A percentile compares a stretch with the other conserved stretches of the same genome.
phyloP scores from a whole-genome alignment of 1,140 invertebrate species.

The Neotoxoptera formosana region DNA sequence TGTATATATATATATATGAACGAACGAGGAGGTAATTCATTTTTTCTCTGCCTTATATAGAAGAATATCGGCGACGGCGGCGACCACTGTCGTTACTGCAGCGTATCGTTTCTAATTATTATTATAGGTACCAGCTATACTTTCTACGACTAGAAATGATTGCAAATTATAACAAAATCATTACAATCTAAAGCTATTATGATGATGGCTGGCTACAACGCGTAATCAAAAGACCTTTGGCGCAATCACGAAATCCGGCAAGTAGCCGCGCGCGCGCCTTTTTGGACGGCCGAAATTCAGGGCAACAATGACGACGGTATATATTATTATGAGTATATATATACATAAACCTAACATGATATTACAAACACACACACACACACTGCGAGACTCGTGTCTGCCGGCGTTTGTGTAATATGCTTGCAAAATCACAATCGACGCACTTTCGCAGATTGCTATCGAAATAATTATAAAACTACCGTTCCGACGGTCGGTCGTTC shows the following conservation, averaged over 20 bases:
- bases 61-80: no score
- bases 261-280: no score
- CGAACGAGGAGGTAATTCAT: not conserved
- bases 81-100: not conserved
- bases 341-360: no score
- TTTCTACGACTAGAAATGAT: not conserved
- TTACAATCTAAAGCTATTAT: not conserved
- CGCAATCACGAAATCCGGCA: not conserved
- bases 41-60: not conserved
- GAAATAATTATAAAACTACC: constrained; percentile 30
- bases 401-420: not conserved
- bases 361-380: not conserved
- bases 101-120: not conserved
- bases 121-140: not conserved
- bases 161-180: not conserved
- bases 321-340: not conserved
- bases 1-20: no score
- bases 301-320: constrained; percentile 7
- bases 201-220: no score
- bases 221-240: not conserved
- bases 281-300: not conserved
- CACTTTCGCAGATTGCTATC: not conserved
- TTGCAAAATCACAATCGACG: constrained; percentile 23
- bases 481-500: not conserved
- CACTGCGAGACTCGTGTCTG: not conserved